Conservation (phyloP, 2,113 vertebrate genomes). For the Herpailurus yagouaroundi region DNA sequence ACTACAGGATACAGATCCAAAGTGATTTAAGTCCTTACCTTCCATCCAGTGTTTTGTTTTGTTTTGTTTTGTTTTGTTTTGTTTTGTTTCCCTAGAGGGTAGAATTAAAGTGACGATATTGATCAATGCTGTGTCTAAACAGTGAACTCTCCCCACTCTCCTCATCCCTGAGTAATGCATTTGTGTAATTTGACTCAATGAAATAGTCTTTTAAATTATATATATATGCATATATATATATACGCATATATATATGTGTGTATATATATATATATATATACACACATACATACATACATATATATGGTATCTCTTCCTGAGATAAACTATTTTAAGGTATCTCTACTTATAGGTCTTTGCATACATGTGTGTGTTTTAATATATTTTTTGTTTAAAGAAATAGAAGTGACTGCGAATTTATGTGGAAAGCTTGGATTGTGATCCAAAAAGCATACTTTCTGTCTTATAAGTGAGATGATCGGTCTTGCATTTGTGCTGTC, state of each 20-base stretch:
- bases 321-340: background rate
- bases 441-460: constrained; percentile 22
- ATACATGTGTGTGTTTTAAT: background rate
- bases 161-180: background rate
- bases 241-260: background rate
- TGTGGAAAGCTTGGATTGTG: background rate
- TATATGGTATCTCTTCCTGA: background rate
- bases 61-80: background rate
- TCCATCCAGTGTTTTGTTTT: background rate
- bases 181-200: background rate
- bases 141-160: background rate
- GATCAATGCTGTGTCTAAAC: background rate
- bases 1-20: background rate
- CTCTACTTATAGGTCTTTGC: background rate
- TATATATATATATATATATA: background rate
- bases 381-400: background rate
- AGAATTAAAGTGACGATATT: background rate
- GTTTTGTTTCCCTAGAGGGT: background rate
- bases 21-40: background rate
- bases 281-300: background rate
- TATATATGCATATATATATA: background rate
- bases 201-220: background rate
- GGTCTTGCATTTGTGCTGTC: constrained; percentile 33
- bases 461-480: constrained; percentile 35
- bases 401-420: background rate